Base-by-base conservation (phyloP, 2,888 invertebrate species). In the Gibbula magus region DNA sequence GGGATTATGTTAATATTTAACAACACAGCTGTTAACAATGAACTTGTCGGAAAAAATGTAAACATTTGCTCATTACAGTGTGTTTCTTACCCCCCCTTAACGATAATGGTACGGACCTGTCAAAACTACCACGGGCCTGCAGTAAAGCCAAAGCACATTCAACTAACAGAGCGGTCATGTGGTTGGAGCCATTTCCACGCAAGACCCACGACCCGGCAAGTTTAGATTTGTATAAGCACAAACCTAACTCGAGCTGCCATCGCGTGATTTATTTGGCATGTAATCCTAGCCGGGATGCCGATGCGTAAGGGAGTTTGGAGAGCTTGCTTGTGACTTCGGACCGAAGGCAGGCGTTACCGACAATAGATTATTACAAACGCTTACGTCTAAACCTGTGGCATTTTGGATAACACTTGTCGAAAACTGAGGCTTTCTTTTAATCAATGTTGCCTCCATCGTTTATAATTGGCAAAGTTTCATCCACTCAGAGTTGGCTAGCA, bases 241-340 rank as follows among this genome's bases (percentile, higher is more conserved):
- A 70, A 70, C 29, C 70, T 35, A 70, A 70, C 70, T 70, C 70
- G 39, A 70, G 70, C 70, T 70, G 70, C 70, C 70, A 70, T 70
- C 70, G 70, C 20, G 70, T 70, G 70, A 70, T 70, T 70, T 70
- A 70, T 70, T 70, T 70, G 70, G 35, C 70, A 35, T 70, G 70
- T 70, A 53, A 52, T 75, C 53, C 39, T 18, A 75, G 20, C 32
- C 18, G 32, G 18, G 53, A 75, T 75, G 54, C 75, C 75, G 54
- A 54, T 53, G 75, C 51, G 75, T 75, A 32, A 54, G 22, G 53
- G 75, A 25, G 75, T 75, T 75, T 53, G 75, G 75, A 22, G 74
- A 22, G 29, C 74, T 20, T 2, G 35, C 20, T 8, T 18, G 20
- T 20, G 35, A 35, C n/a, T 35, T 13, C 35, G 70, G 25, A n/a